phyloP scores from a whole-genome alignment of 2,113 vertebrate genomes.

The Dromas ardeola region DNA sequence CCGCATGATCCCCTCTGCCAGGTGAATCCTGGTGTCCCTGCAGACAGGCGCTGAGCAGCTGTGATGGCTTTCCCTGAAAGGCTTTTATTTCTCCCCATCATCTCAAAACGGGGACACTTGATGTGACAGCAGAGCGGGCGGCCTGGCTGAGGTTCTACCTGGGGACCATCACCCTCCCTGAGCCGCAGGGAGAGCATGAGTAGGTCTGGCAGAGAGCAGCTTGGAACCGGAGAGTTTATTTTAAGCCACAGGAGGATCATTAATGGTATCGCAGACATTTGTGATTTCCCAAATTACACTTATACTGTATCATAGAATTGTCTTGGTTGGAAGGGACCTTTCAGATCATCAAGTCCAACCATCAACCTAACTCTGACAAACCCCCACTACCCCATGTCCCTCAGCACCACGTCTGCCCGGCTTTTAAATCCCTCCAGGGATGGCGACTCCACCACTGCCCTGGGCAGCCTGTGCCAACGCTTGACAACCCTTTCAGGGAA shows the following conservation, averaged over 20 bases:
- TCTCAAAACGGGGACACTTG: background rate
- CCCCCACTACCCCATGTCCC: no score
- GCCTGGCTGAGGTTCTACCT: background rate
- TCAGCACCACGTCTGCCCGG: no score
- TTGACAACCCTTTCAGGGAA: no score
- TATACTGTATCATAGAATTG: background rate
- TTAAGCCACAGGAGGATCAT: no score
- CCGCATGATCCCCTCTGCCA: fast-evolving
- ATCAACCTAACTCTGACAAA: background rate
- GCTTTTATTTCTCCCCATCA: background rate
- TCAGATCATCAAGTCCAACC: background rate
- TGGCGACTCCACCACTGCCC: no score
- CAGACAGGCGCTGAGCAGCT: fast-evolving
- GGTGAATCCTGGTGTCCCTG: background rate
- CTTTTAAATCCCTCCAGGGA: no score
- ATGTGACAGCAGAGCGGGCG: fast-evolving
- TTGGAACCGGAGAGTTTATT: background rate
- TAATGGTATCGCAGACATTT: background rate
- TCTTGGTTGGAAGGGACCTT: background rate
- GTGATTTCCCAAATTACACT: background rate
- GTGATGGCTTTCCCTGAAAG: background rate
- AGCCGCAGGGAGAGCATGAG: fast-evolving
- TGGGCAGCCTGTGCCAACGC: no score
- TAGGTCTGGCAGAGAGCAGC: background rate
- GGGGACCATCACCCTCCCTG: background rate